Conservation (phyloP, 2,888 invertebrate genomes). For the Drosophila kanekoi region DNA sequence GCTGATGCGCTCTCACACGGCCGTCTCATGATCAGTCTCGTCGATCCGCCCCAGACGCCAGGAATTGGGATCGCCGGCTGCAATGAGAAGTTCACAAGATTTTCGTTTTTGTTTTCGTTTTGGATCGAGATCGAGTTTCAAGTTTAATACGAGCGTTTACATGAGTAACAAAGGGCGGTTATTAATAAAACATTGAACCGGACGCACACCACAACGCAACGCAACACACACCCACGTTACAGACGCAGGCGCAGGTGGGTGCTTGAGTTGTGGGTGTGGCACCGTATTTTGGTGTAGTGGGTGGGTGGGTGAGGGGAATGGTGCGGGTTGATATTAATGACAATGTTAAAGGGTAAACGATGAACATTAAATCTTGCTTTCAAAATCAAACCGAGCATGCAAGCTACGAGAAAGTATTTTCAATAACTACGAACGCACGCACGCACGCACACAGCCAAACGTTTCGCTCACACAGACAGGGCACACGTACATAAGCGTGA, state of each 20-base stretch:
- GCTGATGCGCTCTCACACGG: slow-evolving; percentile 87
- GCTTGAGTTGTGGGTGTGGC: slow-evolving; percentile 2
- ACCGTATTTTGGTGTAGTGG: no score
- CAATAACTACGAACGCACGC: slow-evolving; percentile 10
- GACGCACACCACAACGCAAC: not conserved
- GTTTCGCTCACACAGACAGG: slow-evolving; percentile 3
- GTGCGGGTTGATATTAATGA: not conserved
- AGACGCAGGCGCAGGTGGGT: slow-evolving; percentile 8
- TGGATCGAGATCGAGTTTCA: slow-evolving; percentile 6
- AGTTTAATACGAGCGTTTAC: slow-evolving; percentile 6
- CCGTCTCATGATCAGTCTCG: slow-evolving; percentile 92
- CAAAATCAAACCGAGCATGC: slow-evolving; percentile 32
- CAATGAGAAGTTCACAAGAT: slow-evolving; percentile 32
- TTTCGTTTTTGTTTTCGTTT: slow-evolving; percentile 1
- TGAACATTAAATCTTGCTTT: slow-evolving; percentile 4
- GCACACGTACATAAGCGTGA: not conserved
- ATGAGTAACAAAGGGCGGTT: slow-evolving; percentile 3
- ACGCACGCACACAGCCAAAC: slow-evolving; percentile 7
- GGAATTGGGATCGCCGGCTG: slow-evolving; percentile 91
- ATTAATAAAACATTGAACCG: slow-evolving; percentile 21
- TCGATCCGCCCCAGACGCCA: slow-evolving; percentile 93
- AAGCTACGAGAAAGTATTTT: slow-evolving; percentile 17
- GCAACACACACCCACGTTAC: not conserved
- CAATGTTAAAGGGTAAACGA: not conserved
- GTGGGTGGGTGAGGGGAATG: no score